Conservation (phyloP, 2,113 vertebrate genomes). For the Oceanodroma tethys region DNA sequence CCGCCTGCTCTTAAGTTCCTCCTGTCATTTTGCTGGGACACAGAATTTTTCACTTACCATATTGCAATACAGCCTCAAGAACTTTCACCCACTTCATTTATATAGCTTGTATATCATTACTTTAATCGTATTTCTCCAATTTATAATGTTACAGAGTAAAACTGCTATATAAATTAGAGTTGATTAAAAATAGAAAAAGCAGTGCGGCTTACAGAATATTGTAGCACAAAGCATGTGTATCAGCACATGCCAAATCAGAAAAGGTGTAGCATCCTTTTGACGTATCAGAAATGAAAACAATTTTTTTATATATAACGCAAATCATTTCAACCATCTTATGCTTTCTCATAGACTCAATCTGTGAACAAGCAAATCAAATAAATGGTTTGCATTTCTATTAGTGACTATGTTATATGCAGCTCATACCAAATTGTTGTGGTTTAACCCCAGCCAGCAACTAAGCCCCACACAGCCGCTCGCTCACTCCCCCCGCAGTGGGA, state of each 20-base stretch:
- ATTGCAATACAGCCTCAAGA: background rate
- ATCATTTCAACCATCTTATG: background rate
- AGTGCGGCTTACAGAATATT: background rate
- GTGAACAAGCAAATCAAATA: background rate
- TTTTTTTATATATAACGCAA: background rate
- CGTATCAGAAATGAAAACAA: background rate
- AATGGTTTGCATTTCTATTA: background rate
- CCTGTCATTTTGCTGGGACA: background rate
- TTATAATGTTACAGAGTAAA: background rate
- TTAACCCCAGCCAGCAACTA: no score
- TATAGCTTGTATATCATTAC: background rate
- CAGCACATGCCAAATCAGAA: background rate
- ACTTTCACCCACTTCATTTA: background rate
- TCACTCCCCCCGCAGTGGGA: no score
- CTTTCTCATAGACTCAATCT: background rate
- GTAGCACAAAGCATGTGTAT: background rate
- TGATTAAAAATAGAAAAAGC: background rate
- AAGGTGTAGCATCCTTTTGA: background rate
- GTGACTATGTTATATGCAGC: background rate
- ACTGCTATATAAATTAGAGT: background rate
- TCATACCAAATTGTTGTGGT: background rate
- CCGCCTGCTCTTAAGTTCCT: background rate
- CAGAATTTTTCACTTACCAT: background rate
- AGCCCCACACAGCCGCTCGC: no score
- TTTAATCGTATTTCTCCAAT: background rate